Conservation (phyloP, 2,888 invertebrate genomes). For the Drosophila monieri region DNA sequence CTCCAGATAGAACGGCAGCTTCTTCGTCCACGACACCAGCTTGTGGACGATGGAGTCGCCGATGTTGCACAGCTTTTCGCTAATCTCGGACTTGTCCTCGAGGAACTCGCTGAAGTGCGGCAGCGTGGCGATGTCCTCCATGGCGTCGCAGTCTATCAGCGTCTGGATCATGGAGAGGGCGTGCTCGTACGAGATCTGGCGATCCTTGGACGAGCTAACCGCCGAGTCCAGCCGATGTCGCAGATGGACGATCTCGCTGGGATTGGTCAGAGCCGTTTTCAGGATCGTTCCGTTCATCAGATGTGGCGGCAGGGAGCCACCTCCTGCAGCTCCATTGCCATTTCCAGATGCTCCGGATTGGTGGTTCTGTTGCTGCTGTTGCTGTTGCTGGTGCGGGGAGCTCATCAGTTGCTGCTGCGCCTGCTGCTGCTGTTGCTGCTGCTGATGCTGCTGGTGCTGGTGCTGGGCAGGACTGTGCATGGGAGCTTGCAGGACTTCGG, state of each 20-base stretch:
- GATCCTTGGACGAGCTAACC: conserved; percentile 93
- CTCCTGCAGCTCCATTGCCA: conserved; percentile 60
- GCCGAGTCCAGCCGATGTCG: conserved; percentile 94
- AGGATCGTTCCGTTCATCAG: conserved; percentile 96
- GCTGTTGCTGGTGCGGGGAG: conserved; percentile 71
- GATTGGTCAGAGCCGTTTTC: conserved; percentile 97
- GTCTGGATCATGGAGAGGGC: conserved; percentile 95
- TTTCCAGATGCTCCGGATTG: conserved; percentile 52
- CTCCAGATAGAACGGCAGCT: conserved; percentile 98
- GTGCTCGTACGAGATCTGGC: conserved; percentile 92
- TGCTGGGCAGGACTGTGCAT: conserved; percentile 81
- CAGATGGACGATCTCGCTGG: conserved; percentile 95
- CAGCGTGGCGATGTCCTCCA: conserved; percentile 97
- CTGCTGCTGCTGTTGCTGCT: conserved; percentile 68
- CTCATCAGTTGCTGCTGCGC: conserved; percentile 59
- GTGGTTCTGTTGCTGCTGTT: conserved; percentile 73
- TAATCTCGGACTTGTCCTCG: conserved; percentile 95
- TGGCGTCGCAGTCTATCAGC: conserved; percentile 97
- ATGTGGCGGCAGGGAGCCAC: conserved; percentile 86
- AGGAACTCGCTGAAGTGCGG: conserved; percentile 95
- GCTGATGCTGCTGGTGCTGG: conserved; percentile 73
- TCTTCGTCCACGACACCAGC: conserved; percentile 99
- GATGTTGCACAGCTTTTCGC: conserved; percentile 96
- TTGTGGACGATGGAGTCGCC: conserved; percentile 99
- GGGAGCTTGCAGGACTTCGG: conserved; percentile 78